Percentiles rank a stretch among this genome's conserved stretches.
These are phyloP conservation scores for Dioctria rufipes DNA, from an alignment of 2,888 invertebrate genomes.

Conservation along the genomic window DNA sequence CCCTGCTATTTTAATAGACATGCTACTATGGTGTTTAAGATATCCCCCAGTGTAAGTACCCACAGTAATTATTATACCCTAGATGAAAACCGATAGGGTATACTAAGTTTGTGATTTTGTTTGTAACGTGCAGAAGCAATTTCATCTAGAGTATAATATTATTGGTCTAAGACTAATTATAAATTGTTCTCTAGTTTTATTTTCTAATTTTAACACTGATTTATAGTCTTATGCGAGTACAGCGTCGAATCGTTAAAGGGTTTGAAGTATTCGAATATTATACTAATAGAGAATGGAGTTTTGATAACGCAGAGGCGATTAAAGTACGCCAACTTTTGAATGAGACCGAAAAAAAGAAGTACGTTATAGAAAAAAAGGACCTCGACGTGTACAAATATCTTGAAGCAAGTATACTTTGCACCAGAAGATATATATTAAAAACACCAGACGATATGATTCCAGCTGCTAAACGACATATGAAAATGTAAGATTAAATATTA, in stretches of 20 bases:
- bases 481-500: slow-evolving; percentile 76
- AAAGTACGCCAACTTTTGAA: slow-evolving; percentile 76
- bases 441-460: slow-evolving; percentile 87
- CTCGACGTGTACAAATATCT: slow-evolving; percentile 87
- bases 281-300: slow-evolving; percentile 93
- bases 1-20: slow-evolving; percentile 90
- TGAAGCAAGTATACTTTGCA: slow-evolving; percentile 85
- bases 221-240: slow-evolving; percentile 84
- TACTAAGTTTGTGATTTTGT: not conserved
- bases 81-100: too few species aligned
- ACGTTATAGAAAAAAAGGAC: slow-evolving; percentile 78
- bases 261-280: slow-evolving; percentile 94
- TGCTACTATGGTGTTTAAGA: slow-evolving; percentile 83
- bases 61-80: too few species aligned
- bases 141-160: not conserved
- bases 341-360: slow-evolving; percentile 76
- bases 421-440: slow-evolving; percentile 85
- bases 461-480: slow-evolving; percentile 85
- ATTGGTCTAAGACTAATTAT: not conserved
- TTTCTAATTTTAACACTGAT: too few species aligned
- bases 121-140: too few species aligned
- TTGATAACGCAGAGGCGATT: slow-evolving; percentile 80
- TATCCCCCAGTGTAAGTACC: slow-evolving; percentile 87
- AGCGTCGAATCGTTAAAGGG: slow-evolving; percentile 86
- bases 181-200: not conserved